Conservation (phyloP, 2,113 vertebrate genomes). For the Gymnobelideus leadbeateri region DNA sequence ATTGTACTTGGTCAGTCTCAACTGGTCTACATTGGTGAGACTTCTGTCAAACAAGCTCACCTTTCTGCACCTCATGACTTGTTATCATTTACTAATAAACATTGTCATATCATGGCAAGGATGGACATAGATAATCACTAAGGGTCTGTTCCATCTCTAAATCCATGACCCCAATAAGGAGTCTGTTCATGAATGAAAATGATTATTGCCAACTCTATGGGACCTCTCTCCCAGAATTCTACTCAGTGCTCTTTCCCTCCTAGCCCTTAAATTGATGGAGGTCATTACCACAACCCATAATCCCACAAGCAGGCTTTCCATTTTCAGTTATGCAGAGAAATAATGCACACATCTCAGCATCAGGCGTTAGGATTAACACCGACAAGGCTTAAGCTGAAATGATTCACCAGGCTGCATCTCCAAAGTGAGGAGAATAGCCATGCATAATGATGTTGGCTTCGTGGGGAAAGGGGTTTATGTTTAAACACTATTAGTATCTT, state of each 20-base stretch:
- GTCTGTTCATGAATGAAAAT: constrained; percentile 57
- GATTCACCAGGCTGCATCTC: constrained; percentile 79
- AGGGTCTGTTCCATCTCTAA: not conserved
- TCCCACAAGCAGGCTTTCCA: constrained; percentile 80
- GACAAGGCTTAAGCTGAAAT: constrained; percentile 81
- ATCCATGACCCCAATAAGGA: not conserved
- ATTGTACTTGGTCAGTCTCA: too few species aligned
- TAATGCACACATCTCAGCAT: constrained; percentile 84
- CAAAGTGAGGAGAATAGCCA: constrained; percentile 71
- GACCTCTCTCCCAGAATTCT: constrained; percentile 78
- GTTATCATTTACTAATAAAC: not conserved
- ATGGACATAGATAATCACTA: not conserved
- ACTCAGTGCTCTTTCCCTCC: constrained; percentile 73
- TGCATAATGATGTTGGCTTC: constrained; percentile 74
- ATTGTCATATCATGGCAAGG: not conserved
- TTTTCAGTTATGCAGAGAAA: constrained; percentile 82
- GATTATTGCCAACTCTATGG: constrained; percentile 64
- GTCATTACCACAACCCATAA: constrained; percentile 81
- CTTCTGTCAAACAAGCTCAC: not conserved
- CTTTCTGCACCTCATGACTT: constrained; percentile 19
- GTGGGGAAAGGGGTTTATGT: constrained; percentile 80
- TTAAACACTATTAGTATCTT: constrained; percentile 80
- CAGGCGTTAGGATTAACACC: constrained; percentile 84
- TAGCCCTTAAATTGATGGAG: constrained; percentile 51
- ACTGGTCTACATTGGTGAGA: not conserved